Percentiles rank a stretch among this genome's conserved stretches.
Evolutionary conservation across 2,113 vertebrate genomes (phyloP).

Genomic region (Hydropotes inermis): DNA sequence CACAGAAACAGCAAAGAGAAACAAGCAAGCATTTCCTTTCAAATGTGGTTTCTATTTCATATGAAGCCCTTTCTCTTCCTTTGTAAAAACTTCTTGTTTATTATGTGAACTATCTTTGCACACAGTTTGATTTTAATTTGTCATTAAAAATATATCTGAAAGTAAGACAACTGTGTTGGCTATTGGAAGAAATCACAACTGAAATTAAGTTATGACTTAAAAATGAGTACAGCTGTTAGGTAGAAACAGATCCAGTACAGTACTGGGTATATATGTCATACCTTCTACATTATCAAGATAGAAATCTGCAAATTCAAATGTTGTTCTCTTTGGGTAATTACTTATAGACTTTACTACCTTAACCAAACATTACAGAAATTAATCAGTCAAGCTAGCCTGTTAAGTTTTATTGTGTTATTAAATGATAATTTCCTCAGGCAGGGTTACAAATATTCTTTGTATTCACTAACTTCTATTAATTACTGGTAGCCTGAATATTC

Average conservation of each 20-base stretch:
- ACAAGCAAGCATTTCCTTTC: conserved; percentile 13
- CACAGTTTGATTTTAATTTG: background rate
- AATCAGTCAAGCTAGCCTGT: background rate
- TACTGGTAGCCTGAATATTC: background rate
- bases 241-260: background rate
- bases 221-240: background rate
- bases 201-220: background rate
- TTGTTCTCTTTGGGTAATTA: background rate
- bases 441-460: background rate
- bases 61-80: background rate
- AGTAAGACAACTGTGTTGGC: background rate
- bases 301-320: background rate
- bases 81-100: background rate
- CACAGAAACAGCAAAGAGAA: background rate
- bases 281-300: background rate
- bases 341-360: background rate
- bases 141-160: background rate
- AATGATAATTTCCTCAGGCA: background rate
- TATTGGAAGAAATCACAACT: background rate
- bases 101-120: background rate
- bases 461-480: background rate
- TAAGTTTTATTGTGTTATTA: background rate
- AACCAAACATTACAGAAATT: background rate
- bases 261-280: fast-evolving
- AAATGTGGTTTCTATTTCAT: background rate